A percentile compares a stretch with the other conserved stretches of the same genome.
These are phyloP conservation scores for Mesaphorura yosii DNA, from an alignment of 1,140 invertebrate genomes.

Conservation along the genomic window DNA sequence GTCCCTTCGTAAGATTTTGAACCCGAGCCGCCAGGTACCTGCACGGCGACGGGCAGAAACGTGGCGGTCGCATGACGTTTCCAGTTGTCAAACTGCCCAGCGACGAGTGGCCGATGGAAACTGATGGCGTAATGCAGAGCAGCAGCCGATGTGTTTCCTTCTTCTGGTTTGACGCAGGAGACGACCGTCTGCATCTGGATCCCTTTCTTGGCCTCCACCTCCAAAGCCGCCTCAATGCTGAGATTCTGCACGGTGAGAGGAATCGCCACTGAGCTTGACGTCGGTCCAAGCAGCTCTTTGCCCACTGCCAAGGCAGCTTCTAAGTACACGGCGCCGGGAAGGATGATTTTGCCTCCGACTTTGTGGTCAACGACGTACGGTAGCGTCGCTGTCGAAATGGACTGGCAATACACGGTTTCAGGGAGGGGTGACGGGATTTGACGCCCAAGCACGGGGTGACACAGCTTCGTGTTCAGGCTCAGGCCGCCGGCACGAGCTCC, in stretches of 20 bases:
- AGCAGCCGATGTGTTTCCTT: background rate
- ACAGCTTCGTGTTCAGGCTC: background rate
- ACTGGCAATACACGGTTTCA: background rate
- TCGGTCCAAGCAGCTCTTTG: conserved; percentile 10
- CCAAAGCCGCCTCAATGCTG: conserved; percentile 13
- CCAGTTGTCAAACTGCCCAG: conserved; percentile 8
- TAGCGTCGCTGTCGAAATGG: background rate
- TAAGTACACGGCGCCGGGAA: conserved; percentile 1
- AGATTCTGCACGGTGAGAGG: conserved; percentile 14
- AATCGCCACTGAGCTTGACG: conserved; percentile 5
- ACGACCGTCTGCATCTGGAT: conserved; percentile 8
- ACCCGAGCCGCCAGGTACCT: background rate
- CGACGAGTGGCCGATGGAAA: background rate
- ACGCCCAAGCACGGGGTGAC: conserved; percentile 6
- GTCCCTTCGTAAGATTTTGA: too few species aligned
- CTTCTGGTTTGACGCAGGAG: background rate
- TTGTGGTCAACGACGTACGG: conserved; percentile 7
- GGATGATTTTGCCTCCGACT: background rate
- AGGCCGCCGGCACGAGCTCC: conserved; percentile 1
- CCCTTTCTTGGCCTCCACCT: conserved; percentile 4
- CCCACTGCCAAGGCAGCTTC: background rate
- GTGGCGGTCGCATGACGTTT: conserved; percentile 11
- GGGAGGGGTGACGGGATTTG: background rate
- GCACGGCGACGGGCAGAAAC: background rate
- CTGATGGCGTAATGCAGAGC: background rate